Base-by-base conservation (phyloP, 2,888 invertebrate genomes). In the Caenorhabditis drosophilae region DNA sequence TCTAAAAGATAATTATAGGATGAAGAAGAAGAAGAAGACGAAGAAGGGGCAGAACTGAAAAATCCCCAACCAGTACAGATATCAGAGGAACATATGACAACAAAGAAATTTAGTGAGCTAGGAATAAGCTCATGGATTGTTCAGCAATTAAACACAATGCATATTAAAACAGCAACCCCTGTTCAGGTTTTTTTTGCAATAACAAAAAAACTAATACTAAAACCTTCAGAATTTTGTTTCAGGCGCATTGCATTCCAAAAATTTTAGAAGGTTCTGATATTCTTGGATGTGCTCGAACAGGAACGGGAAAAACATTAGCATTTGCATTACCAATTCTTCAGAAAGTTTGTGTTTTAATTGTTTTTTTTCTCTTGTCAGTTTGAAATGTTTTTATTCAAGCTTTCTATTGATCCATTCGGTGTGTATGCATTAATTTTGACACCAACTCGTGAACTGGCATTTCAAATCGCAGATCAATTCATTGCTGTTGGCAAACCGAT, bases 241-340 rank as follows among this genome's bases (percentile, higher is more conserved):
- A 79, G 61, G 69, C 67, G 0, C 66, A 68, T 16, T 81, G 81
- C 46, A 81, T 81, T 42, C 82, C 82, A 1, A 69, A 72, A 36
- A 84, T 86, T 54, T 67, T 87, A 31, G 80, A 82, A 67, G 86
- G 86, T 72, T 87, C 88, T 75, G 92, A 96, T 86, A 93, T 93
- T 77, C 91, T 98, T 67, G 97, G 94, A 9, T 93, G 93, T 77
- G 94, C 96, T 0, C 94, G 96, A 85, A 98, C 97, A 9, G 97
- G 97, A 15, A 95, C 94, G 55, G 97, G 97, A 1, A 98, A 98
- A 87, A 98, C 98, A 0, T 89, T 97, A 81, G 94, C 97, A 0
- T 98, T 98, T 88, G 95, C 93, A 0, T 52, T 79, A 12, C 81
- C 81, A 4, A 81, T 81, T 46, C 58, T 81, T 11, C 72, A 81